Evolutionary conservation across 1,140 invertebrate genomes (phyloP), one percentile per base, ranked within the genome.

Genomic region (Frieseomelitta varia): DNA sequence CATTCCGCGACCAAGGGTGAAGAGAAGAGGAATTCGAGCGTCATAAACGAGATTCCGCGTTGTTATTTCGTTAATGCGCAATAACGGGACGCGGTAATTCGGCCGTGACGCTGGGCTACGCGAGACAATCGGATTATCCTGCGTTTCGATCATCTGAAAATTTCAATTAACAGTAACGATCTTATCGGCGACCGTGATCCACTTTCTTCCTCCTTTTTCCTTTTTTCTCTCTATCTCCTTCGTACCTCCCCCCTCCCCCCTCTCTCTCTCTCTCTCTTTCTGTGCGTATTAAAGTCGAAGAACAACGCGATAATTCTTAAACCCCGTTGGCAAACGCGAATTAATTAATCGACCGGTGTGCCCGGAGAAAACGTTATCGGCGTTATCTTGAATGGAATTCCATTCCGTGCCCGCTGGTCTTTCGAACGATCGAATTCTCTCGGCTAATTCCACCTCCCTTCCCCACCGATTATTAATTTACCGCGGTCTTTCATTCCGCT

Each of bases 101-200:
- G 78, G 78, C 39, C 65, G 61, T 65, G 67, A 79, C 47, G 47
- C 1, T 63, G 19, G 19, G 2, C 8, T 39, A 55, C 72, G 47
- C 61, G 75, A 15, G 56, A 79, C 87, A 88, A 88, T 88, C 88
- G 87, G 87, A 88, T 88, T 88, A 88, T 74, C 83, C 83, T 79
- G 72, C 79, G 83, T 79, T 88, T 74, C 74, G 86, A 81, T 81
- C 79, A 79, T 88, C 86, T 88, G 86, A 88, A 88, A 88, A 88
- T 88, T 88, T 79, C 86, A 88, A 88, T 88, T 87, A 85, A 85
- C 79, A 72, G 56, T 88, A 88, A 89, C 74, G 87, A 86, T 88
- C 87, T 81, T 89, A 83, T 84, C 72, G 68, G 51, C 17, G 58
- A 39, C 6, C 39, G 8, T 30, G 79, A n/a, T 47, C 15, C 55